phyloP scores from a whole-genome alignment of 2,797 vertebrate genomes.

The Epinephelus awoara region DNA sequence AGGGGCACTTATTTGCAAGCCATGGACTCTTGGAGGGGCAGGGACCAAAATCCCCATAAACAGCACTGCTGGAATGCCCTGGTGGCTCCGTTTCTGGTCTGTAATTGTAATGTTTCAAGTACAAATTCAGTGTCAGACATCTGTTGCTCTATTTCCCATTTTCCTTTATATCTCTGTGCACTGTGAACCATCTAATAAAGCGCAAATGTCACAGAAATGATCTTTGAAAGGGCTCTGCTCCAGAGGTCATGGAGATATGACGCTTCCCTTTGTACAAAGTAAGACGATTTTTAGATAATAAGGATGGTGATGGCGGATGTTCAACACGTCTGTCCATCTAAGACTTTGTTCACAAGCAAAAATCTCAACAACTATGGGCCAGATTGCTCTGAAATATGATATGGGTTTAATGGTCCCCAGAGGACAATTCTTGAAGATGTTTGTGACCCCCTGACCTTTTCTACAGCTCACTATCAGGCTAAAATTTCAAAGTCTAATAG shows the following conservation, averaged over 20 bases:
- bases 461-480: conserved; percentile 23
- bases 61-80: background rate
- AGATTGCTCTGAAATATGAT: conserved; percentile 58
- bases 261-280: background rate
- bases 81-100: background rate
- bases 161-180: background rate
- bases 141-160: conserved; percentile 16
- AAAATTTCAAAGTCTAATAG: conserved; percentile 36
- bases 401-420: conserved; percentile 47
- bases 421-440: conserved; percentile 41
- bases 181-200: conserved; percentile 21
- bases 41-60: conserved; percentile 2
- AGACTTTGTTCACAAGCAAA: conserved; percentile 1
- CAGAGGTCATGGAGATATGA: conserved; percentile 7
- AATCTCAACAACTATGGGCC: conserved; percentile 5
- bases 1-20: background rate
- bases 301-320: background rate
- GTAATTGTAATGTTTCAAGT: conserved; percentile 1
- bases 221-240: conserved; percentile 27
- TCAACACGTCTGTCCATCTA: background rate
- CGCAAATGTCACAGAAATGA: conserved; percentile 17
- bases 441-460: conserved; percentile 30
- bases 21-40: background rate
- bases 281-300: background rate
- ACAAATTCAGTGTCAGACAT: conserved; percentile 32